Evolutionary conservation across 2,797 vertebrate genomes (phyloP).

Genomic region (Cichlasoma orientale): DNA sequence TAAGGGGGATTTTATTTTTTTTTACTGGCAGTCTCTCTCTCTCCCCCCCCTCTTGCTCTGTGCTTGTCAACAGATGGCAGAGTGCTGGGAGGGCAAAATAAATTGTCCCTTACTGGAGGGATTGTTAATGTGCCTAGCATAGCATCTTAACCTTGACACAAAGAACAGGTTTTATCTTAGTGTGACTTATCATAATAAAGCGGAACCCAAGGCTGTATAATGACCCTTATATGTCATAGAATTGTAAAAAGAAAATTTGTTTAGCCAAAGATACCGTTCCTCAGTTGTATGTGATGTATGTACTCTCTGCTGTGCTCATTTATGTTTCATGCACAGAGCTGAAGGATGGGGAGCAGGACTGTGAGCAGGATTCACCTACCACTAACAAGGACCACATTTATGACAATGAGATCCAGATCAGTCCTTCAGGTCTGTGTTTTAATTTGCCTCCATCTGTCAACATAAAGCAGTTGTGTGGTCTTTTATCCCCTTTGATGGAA

Average conservation of each 20-base stretch:
- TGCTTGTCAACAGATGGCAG: slow-evolving; percentile 72
- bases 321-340: slow-evolving; percentile 66
- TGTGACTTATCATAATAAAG: background rate
- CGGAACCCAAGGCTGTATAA: background rate
- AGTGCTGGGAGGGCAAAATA: slow-evolving; percentile 44
- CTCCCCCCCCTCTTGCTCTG: slow-evolving; percentile 34
- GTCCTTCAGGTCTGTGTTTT: slow-evolving; percentile 49
- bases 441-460: background rate
- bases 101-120: slow-evolving; percentile 50
- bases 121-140: slow-evolving; percentile 45
- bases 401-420: slow-evolving; percentile 76
- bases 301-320: background rate
- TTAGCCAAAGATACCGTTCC: background rate
- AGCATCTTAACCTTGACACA: slow-evolving; percentile 50
- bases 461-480: background rate
- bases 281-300: background rate
- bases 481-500: background rate
- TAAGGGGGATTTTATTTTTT: slow-evolving; percentile 41
- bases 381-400: slow-evolving; percentile 80
- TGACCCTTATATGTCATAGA: background rate
- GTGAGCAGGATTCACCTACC: slow-evolving; percentile 76
- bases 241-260: fast-evolving
- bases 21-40: slow-evolving; percentile 41
- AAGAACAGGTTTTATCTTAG: slow-evolving; percentile 27
- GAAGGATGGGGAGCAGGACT: slow-evolving; percentile 80